These are phyloP conservation scores for Scotopteryx bipunctaria DNA, from an alignment of 2,888 invertebrate species.

Conservation along the genomic window DNA sequence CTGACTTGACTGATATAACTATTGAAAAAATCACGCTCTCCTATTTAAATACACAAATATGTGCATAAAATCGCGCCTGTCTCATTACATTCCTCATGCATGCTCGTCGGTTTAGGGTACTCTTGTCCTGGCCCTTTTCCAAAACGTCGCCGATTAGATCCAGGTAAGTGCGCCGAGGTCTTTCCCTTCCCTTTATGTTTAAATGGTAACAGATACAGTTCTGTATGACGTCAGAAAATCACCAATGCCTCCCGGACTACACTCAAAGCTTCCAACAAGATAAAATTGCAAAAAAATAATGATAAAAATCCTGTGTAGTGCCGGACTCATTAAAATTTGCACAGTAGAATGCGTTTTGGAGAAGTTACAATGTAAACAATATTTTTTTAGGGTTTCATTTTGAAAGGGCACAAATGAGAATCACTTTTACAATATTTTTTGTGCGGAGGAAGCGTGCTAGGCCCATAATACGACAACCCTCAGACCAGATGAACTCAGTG, in stretches of 20 bases:
- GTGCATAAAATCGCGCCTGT: no score
- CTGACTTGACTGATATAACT: no score
- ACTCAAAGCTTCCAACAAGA: slow-evolving; percentile 15
- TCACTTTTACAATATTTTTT: slow-evolving; percentile 14
- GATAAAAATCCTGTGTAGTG: slow-evolving; percentile 46
- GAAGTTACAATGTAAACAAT: slow-evolving; percentile 58
- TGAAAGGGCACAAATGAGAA: slow-evolving; percentile 18
- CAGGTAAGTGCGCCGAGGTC: no score
- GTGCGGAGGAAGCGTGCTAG: no score
- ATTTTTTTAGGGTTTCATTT: slow-evolving; percentile 25
- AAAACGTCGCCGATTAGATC: no score
- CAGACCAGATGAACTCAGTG: no score
- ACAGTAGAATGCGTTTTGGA: slow-evolving; percentile 60
- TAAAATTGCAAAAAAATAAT: slow-evolving; percentile 40
- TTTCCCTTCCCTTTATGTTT: not conserved
- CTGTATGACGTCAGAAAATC: not conserved
- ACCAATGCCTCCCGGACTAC: not conserved
- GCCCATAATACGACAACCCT: no score
- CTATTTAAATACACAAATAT: no score
- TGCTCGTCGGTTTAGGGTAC: no score
- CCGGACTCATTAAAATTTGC: slow-evolving; percentile 73
- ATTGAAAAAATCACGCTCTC: no score
- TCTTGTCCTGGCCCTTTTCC: no score
- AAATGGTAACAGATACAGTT: not conserved
- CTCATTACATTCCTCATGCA: no score